Percentiles rank a stretch among this genome's conserved stretches.
phyloP scores from a whole-genome alignment of 2,888 invertebrate genomes.

The Noctua comes region DNA sequence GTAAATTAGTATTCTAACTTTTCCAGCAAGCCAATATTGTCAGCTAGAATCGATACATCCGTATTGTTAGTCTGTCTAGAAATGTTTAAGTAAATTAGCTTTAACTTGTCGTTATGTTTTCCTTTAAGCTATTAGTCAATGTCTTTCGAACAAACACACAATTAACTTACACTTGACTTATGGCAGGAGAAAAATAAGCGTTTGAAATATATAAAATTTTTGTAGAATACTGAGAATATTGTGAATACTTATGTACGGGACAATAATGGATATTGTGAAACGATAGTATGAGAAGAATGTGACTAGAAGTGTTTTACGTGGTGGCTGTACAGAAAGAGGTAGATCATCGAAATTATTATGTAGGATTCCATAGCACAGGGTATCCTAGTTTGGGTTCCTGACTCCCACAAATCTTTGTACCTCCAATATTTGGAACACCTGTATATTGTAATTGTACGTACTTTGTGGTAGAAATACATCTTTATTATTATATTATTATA shows the following conservation, averaged over 20 bases:
- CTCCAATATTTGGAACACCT: too few species aligned
- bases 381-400: too few species aligned
- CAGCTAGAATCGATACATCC: not conserved
- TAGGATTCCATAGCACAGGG: too few species aligned
- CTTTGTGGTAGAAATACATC: too few species aligned
- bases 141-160: conserved; percentile 30
- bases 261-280: not conserved
- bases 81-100: conserved; percentile 37
- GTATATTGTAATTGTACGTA: too few species aligned
- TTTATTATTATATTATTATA: too few species aligned
- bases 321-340: too few species aligned
- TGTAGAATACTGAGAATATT: conserved; percentile 3
- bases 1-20: not conserved
- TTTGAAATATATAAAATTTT: conserved; percentile 1
- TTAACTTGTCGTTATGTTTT: conserved; percentile 20
- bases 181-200: conserved; percentile 17
- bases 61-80: conserved; percentile 1
- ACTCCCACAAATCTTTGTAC: too few species aligned
- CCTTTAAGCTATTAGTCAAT: conserved; percentile 30
- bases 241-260: not conserved
- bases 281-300: not conserved
- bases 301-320: not conserved
- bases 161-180: conserved; percentile 40
- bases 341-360: too few species aligned
- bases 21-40: not conserved